phyloP scores from a whole-genome alignment of 2,113 vertebrate genomes.

The Gasterosteus nipponicus region DNA sequence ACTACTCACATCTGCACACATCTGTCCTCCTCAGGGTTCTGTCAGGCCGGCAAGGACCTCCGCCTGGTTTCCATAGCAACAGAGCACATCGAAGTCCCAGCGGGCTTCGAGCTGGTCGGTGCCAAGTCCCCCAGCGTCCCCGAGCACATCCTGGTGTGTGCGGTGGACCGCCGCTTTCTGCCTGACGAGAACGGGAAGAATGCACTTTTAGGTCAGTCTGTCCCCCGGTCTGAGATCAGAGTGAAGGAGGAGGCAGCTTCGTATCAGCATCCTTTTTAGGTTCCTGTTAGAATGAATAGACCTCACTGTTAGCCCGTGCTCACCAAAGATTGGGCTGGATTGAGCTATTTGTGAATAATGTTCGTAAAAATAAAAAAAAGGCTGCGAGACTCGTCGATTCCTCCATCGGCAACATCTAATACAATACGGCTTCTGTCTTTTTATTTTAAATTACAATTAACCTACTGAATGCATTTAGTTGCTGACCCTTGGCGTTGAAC shows the following conservation, averaged over 20 bases:
- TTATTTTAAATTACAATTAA: not conserved
- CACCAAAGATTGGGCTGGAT: no score
- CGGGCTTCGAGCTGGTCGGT: conserved; percentile 95
- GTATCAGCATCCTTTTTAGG: not conserved
- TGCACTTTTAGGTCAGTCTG: conserved; percentile 98
- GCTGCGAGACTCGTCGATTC: not conserved
- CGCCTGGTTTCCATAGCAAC: conserved; percentile 92
- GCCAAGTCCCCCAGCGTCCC: conserved; percentile 95
- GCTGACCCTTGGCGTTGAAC: not conserved
- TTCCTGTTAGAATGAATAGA: not conserved
- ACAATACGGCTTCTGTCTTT: not conserved
- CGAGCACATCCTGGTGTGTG: conserved; percentile 96
- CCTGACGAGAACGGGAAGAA: conserved; percentile 99
- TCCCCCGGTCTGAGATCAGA: conserved; percentile 19
- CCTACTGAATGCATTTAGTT: not conserved
- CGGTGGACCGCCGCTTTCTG: conserved; percentile 96
- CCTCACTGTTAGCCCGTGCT: not conserved
- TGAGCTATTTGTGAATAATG: not conserved
- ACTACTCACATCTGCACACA: not conserved
- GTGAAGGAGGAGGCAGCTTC: not conserved
- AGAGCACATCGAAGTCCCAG: conserved; percentile 90
- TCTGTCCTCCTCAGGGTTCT: conserved; percentile 86
- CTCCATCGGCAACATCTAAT: not conserved
- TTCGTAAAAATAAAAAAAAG: not conserved
- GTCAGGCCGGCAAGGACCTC: conserved; percentile 98